These are phyloP conservation scores for Spialia ferax DNA, from an alignment of 2,888 invertebrate genomes.

Conservation along the genomic window DNA sequence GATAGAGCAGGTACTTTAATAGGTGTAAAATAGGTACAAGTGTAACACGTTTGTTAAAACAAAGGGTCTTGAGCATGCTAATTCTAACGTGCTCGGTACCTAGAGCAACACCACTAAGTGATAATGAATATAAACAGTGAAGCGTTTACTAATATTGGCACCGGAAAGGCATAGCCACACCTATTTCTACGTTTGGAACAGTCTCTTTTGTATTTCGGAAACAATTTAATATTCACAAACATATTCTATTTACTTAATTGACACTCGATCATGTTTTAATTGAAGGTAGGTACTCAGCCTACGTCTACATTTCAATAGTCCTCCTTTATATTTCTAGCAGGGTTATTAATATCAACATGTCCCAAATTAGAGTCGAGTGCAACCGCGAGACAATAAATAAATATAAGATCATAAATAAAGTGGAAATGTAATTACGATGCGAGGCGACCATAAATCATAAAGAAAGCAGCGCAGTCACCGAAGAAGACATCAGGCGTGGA, in stretches of 20 bases:
- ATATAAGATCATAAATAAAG: constrained; percentile 37
- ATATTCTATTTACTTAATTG: not conserved
- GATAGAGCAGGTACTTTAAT: not conserved
- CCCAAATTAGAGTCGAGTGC: constrained; percentile 35
- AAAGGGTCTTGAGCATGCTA: constrained; percentile 16
- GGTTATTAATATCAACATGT: constrained; percentile 38
- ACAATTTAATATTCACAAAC: not conserved
- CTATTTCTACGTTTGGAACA: not conserved
- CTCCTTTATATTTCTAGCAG: constrained; percentile 9
- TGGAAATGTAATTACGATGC: constrained; percentile 59
- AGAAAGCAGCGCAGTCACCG: constrained; percentile 71
- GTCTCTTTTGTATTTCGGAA: not conserved
- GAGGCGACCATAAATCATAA: constrained; percentile 74
- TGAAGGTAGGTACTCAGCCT: not conserved
- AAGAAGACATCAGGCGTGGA: constrained; percentile 80
- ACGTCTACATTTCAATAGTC: constrained; percentile 9
- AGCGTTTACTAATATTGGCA: constrained; percentile 9
- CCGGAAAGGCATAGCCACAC: constrained; percentile 2
- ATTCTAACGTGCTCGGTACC: constrained; percentile 30
- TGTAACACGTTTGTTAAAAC: constrained; percentile 22
- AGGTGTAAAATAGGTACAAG: constrained; percentile 29
- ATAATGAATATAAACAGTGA: constrained; percentile 33
- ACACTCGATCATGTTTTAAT: not conserved
- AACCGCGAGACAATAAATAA: constrained; percentile 36
- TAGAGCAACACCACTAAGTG: constrained; percentile 6